These are phyloP conservation scores for Mormoops blainvillei DNA, from an alignment of 2,113 vertebrate species.

Conservation along the genomic window DNA sequence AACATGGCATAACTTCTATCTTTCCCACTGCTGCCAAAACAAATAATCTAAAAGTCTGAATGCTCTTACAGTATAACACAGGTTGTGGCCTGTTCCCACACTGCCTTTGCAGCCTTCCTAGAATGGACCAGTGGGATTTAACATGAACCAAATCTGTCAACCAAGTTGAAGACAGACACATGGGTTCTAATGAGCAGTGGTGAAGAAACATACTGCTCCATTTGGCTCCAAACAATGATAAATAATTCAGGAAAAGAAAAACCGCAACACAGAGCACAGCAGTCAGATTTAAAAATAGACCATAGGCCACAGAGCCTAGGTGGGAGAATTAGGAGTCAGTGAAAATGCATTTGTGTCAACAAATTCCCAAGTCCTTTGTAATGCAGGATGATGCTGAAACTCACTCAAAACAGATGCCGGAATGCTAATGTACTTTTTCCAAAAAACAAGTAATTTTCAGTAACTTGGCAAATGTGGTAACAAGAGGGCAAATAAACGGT, in stretches of 20 bases:
- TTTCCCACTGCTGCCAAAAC: constrained; percentile 19
- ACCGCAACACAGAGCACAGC: constrained; percentile 73
- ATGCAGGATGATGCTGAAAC: constrained; percentile 18
- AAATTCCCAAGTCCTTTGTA: constrained; percentile 33
- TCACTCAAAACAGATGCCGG: neutral
- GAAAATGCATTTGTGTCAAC: constrained; percentile 48
- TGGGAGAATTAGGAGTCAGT: neutral
- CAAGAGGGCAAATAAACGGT: neutral
- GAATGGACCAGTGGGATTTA: constrained; percentile 34
- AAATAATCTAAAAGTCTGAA: neutral
- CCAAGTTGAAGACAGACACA: constrained; percentile 71
- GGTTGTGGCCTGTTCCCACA: neutral
- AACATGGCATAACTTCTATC: neutral
- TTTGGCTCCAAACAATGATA: constrained; percentile 77
- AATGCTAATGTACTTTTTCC: constrained; percentile 6
- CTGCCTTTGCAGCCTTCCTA: constrained; percentile 7
- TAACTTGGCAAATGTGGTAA: constrained; percentile 23
- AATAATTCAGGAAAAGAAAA: constrained; percentile 83
- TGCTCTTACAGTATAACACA: neutral
- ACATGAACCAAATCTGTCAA: constrained; percentile 79
- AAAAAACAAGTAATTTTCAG: constrained; percentile 30
- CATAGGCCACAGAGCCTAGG: constrained; percentile 7
- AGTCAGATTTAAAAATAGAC: constrained; percentile 76
- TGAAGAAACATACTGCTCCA: constrained; percentile 67
- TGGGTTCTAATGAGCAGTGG: constrained; percentile 70